A percentile compares a stretch with the other conserved stretches of the same genome.
These are phyloP conservation scores for Echeneis naucrates DNA, from an alignment of 2,797 vertebrate species.

Conservation along the genomic window DNA sequence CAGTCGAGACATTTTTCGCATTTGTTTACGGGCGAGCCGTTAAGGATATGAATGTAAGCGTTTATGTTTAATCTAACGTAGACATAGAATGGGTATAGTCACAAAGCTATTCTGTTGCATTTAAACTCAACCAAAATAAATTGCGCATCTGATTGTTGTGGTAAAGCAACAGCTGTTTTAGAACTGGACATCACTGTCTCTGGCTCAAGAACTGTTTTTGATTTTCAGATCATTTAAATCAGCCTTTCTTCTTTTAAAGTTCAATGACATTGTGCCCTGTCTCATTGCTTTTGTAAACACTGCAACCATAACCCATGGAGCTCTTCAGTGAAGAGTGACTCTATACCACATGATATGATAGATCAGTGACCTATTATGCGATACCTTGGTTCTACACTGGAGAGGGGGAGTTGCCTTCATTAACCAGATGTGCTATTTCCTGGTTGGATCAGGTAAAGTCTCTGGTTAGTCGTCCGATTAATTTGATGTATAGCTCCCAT, in stretches of 20 bases:
- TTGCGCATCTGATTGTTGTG: constrained; percentile 71
- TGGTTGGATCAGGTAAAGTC: constrained; percentile 52
- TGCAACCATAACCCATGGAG: constrained; percentile 73
- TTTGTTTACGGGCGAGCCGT: constrained; percentile 71
- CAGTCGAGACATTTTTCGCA: constrained; percentile 60
- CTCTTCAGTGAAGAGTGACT: constrained; percentile 82
- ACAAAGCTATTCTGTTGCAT: constrained; percentile 72
- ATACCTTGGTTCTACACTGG: constrained; percentile 61
- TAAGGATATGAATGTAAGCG: constrained; percentile 81
- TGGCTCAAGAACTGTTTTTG: constrained; percentile 89
- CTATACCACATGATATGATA: constrained; percentile 69
- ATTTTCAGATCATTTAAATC: constrained; percentile 77
- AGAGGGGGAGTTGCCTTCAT: constrained; percentile 69
- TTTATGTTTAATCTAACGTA: constrained; percentile 74
- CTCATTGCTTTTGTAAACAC: constrained; percentile 79
- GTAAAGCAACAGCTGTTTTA: constrained; percentile 72
- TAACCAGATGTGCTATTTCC: constrained; percentile 51
- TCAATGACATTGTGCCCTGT: constrained; percentile 70
- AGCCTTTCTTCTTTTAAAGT: constrained; percentile 72
- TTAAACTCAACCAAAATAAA: constrained; percentile 82
- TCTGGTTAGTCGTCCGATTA: constrained; percentile 58
- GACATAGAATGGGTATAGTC: constrained; percentile 68
- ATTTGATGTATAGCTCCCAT: constrained; percentile 70
- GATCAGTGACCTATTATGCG: constrained; percentile 64
- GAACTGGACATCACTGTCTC: constrained; percentile 81